These are phyloP conservation scores for Drosophila sproati DNA, from an alignment of 1,140 invertebrate genomes.

Conservation along the genomic window DNA sequence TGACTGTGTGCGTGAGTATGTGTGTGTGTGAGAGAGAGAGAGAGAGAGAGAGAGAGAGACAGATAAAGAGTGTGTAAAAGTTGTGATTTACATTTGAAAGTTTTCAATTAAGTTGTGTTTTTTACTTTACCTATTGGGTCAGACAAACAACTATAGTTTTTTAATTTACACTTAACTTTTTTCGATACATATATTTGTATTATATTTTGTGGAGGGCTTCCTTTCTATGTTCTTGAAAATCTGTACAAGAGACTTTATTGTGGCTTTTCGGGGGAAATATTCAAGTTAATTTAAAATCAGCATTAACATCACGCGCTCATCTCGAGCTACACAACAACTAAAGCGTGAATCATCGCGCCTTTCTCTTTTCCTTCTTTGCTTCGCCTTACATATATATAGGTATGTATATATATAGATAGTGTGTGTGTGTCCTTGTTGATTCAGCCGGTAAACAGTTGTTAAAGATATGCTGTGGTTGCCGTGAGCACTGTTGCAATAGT, in stretches of 20 bases:
- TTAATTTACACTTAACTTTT: too few species aligned
- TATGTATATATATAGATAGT: too few species aligned
- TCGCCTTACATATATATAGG: background rate
- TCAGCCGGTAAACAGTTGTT: too few species aligned
- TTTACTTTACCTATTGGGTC: too few species aligned
- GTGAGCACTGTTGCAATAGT: background rate
- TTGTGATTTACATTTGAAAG: slow-evolving; percentile 6
- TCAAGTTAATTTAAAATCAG: background rate
- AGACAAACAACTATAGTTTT: too few species aligned
- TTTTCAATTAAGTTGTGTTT: background rate
- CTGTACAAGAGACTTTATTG: too few species aligned
- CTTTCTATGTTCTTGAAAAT: too few species aligned
- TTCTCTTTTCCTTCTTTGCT: slow-evolving; percentile 15
- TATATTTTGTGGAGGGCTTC: too few species aligned
- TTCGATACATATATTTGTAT: too few species aligned
- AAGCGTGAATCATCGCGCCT: slow-evolving; percentile 16
- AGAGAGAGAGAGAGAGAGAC: background rate
- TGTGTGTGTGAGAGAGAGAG: background rate
- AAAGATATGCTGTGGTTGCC: background rate
- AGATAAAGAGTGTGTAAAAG: background rate
- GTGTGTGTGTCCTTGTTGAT: background rate
- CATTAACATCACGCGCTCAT: slow-evolving; percentile 4
- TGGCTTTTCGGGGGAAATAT: too few species aligned
- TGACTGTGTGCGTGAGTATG: too few species aligned
- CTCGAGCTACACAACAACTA: background rate